phyloP scores from a whole-genome alignment of 2,113 vertebrate species.

The Panthera uncia region DNA sequence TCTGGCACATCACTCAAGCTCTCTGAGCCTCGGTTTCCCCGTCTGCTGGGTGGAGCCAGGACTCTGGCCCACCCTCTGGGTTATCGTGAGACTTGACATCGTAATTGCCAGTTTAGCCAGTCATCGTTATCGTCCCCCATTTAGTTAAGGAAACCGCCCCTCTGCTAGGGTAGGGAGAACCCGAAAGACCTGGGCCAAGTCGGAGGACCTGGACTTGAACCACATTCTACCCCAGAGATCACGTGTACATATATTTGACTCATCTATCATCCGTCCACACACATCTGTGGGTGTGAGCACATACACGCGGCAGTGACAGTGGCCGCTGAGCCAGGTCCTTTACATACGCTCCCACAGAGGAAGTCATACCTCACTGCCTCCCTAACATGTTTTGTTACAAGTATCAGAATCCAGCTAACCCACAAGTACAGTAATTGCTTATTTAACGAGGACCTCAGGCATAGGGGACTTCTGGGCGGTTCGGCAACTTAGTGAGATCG shows the following conservation, averaged over 20 bases:
- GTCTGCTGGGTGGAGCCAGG: not conserved
- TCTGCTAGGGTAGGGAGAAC: not conserved
- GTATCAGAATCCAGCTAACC: not conserved
- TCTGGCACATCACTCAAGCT: accelerated
- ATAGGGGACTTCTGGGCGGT: not conserved
- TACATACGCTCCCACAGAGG: accelerated
- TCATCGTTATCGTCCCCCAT: accelerated
- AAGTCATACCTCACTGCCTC: too few relatives aligned
- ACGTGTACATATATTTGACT: accelerated
- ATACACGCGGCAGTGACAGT: accelerated
- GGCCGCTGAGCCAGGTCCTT: accelerated
- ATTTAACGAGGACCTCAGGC: not conserved
- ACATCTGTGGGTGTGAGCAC: accelerated
- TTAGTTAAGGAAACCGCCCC: not conserved
- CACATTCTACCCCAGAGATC: not conserved
- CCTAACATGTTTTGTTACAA: not conserved
- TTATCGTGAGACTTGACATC: accelerated
- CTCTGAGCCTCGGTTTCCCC: not conserved
- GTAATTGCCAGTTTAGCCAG: not conserved
- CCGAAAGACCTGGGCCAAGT: not conserved
- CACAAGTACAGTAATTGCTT: not conserved
- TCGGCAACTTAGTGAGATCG: not conserved
- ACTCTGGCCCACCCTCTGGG: not conserved
- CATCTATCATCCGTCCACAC: accelerated
- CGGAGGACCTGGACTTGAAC: not conserved